Evolutionary conservation across 2,113 vertebrate species (phyloP).

Genomic region (Poicephalus meyeri): DNA sequence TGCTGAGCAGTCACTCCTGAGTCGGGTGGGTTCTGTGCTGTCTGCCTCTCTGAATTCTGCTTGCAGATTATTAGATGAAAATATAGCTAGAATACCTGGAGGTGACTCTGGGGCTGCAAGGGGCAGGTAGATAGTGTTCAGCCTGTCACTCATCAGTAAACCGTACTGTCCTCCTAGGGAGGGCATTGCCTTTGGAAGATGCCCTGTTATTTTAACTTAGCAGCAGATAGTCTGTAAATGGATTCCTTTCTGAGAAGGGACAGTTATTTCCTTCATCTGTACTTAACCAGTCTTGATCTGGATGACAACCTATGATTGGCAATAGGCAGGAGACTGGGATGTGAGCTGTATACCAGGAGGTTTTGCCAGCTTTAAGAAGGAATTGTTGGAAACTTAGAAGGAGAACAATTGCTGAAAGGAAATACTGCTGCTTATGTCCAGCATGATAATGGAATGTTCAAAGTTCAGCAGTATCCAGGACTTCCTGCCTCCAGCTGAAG

Average conservation of each 20-base stretch:
- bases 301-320: neutral
- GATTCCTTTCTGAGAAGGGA: neutral
- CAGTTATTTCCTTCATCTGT: neutral
- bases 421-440: neutral
- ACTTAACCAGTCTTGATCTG: neutral
- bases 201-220: neutral
- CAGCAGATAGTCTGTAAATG: neutral
- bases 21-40: fast-evolving
- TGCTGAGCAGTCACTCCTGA: neutral
- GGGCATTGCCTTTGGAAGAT: neutral
- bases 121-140: neutral
- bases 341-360: neutral
- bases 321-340: neutral
- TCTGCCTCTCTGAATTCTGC: neutral
- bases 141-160: neutral
- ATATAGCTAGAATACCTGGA: neutral
- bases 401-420: neutral
- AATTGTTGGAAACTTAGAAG: neutral
- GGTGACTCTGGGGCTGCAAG: neutral
- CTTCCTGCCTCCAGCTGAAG: neutral
- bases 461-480: neutral
- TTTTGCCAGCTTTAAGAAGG: neutral
- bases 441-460: neutral
- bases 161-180: neutral
- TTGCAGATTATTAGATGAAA: neutral